These are phyloP conservation scores for Molossus alvarezi DNA, from an alignment of 2,797 vertebrate species.

Conservation along the genomic window DNA sequence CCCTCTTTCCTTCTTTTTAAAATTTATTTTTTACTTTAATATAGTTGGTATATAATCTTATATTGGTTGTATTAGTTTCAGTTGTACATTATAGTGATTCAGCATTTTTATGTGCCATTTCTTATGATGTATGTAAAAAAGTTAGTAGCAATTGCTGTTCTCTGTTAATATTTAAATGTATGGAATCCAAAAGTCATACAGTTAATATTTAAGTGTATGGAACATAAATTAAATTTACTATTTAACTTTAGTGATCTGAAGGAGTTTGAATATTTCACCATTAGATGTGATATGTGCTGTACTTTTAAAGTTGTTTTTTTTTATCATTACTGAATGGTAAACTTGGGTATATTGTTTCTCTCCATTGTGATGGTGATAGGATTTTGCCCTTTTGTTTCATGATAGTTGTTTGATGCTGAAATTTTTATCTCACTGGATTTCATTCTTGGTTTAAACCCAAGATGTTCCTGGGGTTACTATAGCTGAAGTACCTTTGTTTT, in stretches of 20 bases:
- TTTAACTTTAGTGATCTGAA: background rate
- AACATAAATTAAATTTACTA: background rate
- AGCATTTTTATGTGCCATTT: background rate
- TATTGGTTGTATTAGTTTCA: background rate
- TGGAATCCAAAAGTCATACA: background rate
- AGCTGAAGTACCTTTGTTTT: background rate
- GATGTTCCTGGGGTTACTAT: background rate
- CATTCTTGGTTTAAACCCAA: background rate
- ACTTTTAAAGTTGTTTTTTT: background rate
- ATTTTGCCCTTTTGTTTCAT: background rate
- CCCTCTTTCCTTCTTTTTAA: background rate
- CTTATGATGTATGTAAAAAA: slow-evolving; percentile 18
- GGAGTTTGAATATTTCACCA: slow-evolving; percentile 3
- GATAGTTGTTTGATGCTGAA: background rate
- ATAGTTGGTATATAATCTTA: background rate
- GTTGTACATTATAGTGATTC: background rate
- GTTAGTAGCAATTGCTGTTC: background rate
- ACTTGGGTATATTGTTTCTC: slow-evolving; percentile 2
- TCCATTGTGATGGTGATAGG: background rate
- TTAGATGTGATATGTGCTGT: background rate
- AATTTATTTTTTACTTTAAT: background rate
- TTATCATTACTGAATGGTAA: background rate
- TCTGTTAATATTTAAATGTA: slow-evolving; percentile 29
- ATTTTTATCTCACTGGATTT: background rate
- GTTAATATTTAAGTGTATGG: slow-evolving; percentile 27